These are phyloP conservation scores for Periplaneta americana DNA, from an alignment of 1,140 invertebrate species.

Conservation along the genomic window DNA sequence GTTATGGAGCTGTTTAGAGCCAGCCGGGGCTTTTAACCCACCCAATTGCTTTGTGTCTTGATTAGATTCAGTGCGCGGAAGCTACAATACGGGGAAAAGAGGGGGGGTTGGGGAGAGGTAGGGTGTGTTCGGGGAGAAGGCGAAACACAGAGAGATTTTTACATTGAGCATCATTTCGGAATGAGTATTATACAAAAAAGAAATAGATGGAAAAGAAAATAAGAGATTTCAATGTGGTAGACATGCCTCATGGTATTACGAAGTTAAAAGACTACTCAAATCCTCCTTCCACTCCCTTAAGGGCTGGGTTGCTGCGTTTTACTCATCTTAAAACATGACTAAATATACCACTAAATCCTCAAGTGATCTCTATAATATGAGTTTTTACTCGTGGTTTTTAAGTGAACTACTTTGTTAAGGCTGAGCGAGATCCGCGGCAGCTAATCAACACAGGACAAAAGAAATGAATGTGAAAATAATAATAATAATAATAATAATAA, in stretches of 20 bases:
- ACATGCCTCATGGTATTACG: background rate
- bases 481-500: too few species aligned
- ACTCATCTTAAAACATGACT: background rate
- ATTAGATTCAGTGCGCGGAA: constrained; percentile 1
- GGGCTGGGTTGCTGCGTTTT: background rate
- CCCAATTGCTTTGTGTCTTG: constrained; percentile 7
- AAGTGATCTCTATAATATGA: background rate
- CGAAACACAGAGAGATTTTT: background rate
- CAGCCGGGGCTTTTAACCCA: background rate
- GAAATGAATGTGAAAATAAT: too few species aligned
- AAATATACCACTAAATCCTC: background rate
- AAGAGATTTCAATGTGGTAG: background rate
- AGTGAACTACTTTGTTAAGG: background rate
- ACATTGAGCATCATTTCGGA: background rate
- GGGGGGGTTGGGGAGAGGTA: background rate
- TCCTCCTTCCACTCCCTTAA: background rate
- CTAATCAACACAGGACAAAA: too few species aligned
- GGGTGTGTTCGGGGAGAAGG: too few species aligned
- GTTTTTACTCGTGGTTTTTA: background rate
- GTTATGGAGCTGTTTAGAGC: constrained; percentile 8
- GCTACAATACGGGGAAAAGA: background rate
- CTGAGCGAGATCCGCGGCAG: too few species aligned
- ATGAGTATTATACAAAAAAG: background rate
- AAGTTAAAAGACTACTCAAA: background rate
- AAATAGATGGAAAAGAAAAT: background rate